These are phyloP conservation scores for Synergus itoensis DNA, from an alignment of 2,888 invertebrate species.

Conservation along the genomic window DNA sequence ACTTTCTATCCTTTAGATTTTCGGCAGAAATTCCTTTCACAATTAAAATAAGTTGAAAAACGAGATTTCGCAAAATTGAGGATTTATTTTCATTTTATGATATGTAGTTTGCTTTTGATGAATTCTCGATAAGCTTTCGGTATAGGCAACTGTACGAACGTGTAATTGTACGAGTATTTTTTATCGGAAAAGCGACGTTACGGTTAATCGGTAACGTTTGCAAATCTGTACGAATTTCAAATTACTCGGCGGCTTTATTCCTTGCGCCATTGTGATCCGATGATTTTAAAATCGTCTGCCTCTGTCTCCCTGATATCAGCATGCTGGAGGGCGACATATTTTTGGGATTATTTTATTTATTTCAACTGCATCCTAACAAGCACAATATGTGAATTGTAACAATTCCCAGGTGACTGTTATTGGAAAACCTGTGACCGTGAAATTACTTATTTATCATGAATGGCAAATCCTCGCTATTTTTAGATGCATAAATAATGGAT, in stretches of 20 bases:
- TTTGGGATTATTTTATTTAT: slow-evolving; percentile 23
- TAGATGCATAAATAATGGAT: neutral
- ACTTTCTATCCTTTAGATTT: neutral
- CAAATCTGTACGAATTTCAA: slow-evolving; percentile 66
- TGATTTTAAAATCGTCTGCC: slow-evolving; percentile 64
- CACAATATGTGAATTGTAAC: slow-evolving; percentile 18
- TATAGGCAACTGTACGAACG: neutral
- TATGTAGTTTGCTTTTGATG: neutral
- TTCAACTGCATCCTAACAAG: slow-evolving; percentile 17
- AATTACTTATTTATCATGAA: slow-evolving; percentile 15
- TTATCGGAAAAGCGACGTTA: slow-evolving; percentile 62
- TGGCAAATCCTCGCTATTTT: neutral
- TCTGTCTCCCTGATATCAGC: slow-evolving; percentile 46
- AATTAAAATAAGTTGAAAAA: too few relatives aligned
- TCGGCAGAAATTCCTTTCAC: neutral
- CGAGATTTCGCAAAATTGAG: neutral
- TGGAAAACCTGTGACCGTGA: slow-evolving; percentile 15
- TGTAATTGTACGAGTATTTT: slow-evolving; percentile 36
- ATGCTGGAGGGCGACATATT: slow-evolving; percentile 1
- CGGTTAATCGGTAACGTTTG: slow-evolving; percentile 61
- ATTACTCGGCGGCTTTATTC: slow-evolving; percentile 67
- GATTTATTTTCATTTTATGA: neutral
- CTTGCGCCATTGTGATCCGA: slow-evolving; percentile 63
- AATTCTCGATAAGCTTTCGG: slow-evolving; percentile 18
- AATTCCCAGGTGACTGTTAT: slow-evolving; percentile 21